Percentiles rank a stretch among this genome's conserved stretches.
These are phyloP conservation scores for Adoxophyes honmai DNA, from an alignment of 1,140 invertebrate genomes.

Conservation along the genomic window DNA sequence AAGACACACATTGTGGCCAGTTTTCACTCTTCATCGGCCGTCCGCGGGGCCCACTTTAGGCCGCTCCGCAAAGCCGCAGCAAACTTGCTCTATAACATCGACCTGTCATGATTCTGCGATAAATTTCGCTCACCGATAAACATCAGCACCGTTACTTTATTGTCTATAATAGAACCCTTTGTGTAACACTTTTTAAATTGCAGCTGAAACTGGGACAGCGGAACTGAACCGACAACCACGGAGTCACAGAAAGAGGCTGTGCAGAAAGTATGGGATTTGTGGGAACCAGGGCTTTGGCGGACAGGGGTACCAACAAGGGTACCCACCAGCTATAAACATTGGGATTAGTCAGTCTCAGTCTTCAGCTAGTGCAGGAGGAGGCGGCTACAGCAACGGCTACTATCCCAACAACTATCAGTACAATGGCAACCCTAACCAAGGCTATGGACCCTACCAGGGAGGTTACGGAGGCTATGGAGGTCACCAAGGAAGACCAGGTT, in stretches of 20 bases:
- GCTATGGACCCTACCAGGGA: constrained; percentile 7
- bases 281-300: constrained; percentile 27
- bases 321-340: constrained; percentile 48
- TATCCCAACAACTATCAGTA: constrained; percentile 61
- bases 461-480: background rate
- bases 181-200: constrained; percentile 24
- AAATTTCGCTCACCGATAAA: constrained; percentile 19
- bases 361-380: constrained; percentile 48
- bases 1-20: too few species aligned
- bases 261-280: constrained; percentile 46
- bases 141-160: constrained; percentile 39
- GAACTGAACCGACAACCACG: constrained; percentile 28
- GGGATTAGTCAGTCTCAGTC: constrained; percentile 66
- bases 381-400: constrained; percentile 40
- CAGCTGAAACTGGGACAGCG: constrained; percentile 22
- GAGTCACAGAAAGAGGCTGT: constrained; percentile 36
- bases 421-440: constrained; percentile 33
- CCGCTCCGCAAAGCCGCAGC: background rate
- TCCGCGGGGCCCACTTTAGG: too few species aligned
- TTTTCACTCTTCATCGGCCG: too few species aligned
- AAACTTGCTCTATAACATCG: constrained; percentile 29
- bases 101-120: constrained; percentile 22
- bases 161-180: constrained; percentile 23
- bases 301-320: constrained; percentile 25
- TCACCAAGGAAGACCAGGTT: constrained; percentile 28